Evolutionary conservation across 1,140 invertebrate genomes (phyloP), one percentile per base, ranked within the genome.

Genomic region (Drosophila fuyamai): DNA sequence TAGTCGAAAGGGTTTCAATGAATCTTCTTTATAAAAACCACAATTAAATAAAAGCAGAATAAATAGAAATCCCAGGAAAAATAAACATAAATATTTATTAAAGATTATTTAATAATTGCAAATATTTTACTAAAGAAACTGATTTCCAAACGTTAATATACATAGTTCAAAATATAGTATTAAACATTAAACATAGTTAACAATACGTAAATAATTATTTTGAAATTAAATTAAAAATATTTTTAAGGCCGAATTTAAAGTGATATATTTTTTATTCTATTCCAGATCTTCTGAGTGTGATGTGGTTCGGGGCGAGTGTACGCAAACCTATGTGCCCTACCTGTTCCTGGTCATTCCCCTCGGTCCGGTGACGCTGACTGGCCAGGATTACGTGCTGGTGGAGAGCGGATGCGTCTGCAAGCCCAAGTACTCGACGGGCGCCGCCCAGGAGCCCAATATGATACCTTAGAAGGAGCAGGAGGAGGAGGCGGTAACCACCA

Each of bases 401-500:
- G 97, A 98, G 91, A 97, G 96, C 82, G 97, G 97, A 35, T 98
- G 97, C 90, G 96, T 97, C 5, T 98, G 97, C 92, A 95, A 96
- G 88, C 97, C 97, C 12, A 97, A 96, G 93, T 96, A 96, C 84
- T 95, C 95, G 38, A 92, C 93, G 54, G 93, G 93, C 59, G 91
- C 90, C 36, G 91, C 91, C 55, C 92, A 93, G 65, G 93, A 94
- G 78, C 92, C 93, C 41, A 93, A 93, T 60, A 92, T 92, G 74
- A 93, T 93, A 85, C 92, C 93, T 13, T 92, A 92, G 48, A 9
- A 4, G 13, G 4, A 13, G 13, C 6, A 48, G 27, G 23, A 2
- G 71, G 50, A 43, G 8, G 36, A 55, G 73, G 76, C 65, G 62
- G 48, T 71, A 29, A 14, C 59, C 58, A 79, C 68, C 60, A 75